Base-by-base conservation (phyloP, 2,888 invertebrate genomes). In the Julus scanicus region DNA sequence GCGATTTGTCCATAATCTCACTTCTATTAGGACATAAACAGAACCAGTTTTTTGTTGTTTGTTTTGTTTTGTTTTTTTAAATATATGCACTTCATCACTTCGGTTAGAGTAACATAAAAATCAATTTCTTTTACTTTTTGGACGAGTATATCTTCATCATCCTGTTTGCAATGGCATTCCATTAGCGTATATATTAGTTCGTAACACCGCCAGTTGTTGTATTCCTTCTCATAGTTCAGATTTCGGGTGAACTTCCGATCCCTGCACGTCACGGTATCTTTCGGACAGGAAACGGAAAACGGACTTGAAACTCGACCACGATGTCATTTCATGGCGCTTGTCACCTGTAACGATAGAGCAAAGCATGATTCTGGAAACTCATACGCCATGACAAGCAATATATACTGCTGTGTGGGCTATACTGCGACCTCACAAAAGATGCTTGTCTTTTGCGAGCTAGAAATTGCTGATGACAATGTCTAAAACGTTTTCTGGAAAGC, bases 231-330 rank as follows among this genome's bases (percentile, higher is more conserved):
- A 83, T 39, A 83, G 83, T 39, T 83, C 83, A 39, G 37, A 37
- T 39, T 83, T 83, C 39, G 83, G 37, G 39, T 39, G 37, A 39
- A 83, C 83, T 83, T 83, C 83, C 83, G 37, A 1, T 83, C 39
- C 39, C 37, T 37, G 37, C 37, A 83, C 83, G 37, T 83, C 83
- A 39, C 39, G 37, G 86, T 86, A 39, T 48, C 57, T 48, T 53
- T 86, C 86, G 86, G 49, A 53, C 57, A 86, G 57, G 57, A 86
- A 86, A 53, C 53, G 48, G 57, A 86, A 86, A 48, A 86, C 86
- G 53, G 86, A 86, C 39, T 86, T 86, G 57, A 86, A 86, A 53
- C 86, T 86, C 53, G 86, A 86, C 86, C 86, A 86, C 57, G 86
- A 86, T 53, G 86, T 86, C 57, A 53, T 49, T 86, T 86, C 86